Percentiles rank a stretch among this genome's conserved stretches.
phyloP scores from a whole-genome alignment of 2,888 invertebrate genomes.

The Drosophila eohydei region DNA sequence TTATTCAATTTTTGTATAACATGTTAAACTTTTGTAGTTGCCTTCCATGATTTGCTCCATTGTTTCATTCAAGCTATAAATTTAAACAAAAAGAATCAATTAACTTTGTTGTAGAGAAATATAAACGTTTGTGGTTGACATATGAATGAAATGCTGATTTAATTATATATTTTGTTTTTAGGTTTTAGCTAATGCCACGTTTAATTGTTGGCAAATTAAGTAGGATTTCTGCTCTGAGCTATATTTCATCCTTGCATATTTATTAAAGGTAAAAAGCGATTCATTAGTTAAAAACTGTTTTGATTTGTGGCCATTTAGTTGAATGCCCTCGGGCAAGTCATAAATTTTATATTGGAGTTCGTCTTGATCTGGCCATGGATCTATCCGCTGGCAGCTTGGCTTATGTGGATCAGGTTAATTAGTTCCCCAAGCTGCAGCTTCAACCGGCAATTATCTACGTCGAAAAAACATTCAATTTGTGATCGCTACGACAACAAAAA shows the following conservation, averaged over 20 bases:
- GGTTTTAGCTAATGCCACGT: not conserved
- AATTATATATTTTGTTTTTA: not conserved
- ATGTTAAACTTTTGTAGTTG: not conserved
- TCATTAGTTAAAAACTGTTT: slow-evolving; percentile 71
- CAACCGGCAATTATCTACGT: slow-evolving; percentile 55
- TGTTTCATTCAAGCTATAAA: not conserved
- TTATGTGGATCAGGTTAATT: slow-evolving; percentile 74
- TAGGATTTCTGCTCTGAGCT: not conserved
- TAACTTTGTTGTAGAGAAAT: not conserved
- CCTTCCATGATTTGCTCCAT: not conserved
- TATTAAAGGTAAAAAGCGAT: slow-evolving; percentile 2
- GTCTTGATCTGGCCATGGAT: slow-evolving; percentile 39
- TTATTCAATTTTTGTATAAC: not conserved
- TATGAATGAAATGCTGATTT: not conserved
- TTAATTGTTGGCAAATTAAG: not conserved
- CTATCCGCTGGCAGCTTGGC: slow-evolving; percentile 24
- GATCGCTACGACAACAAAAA: slow-evolving; percentile 35
- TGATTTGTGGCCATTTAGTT: slow-evolving; percentile 71
- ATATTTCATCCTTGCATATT: slow-evolving; percentile 2
- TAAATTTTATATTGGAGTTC: slow-evolving; percentile 33
- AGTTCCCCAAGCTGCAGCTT: slow-evolving; percentile 48
- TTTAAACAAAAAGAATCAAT: not conserved
- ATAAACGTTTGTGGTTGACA: not conserved
- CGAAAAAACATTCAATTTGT: slow-evolving; percentile 65
- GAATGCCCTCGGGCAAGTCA: slow-evolving; percentile 26